Evolutionary conservation across 64 coral and sea anemone genomes (phyloP).

Genomic region (Pocillopora verrucosa): DNA sequence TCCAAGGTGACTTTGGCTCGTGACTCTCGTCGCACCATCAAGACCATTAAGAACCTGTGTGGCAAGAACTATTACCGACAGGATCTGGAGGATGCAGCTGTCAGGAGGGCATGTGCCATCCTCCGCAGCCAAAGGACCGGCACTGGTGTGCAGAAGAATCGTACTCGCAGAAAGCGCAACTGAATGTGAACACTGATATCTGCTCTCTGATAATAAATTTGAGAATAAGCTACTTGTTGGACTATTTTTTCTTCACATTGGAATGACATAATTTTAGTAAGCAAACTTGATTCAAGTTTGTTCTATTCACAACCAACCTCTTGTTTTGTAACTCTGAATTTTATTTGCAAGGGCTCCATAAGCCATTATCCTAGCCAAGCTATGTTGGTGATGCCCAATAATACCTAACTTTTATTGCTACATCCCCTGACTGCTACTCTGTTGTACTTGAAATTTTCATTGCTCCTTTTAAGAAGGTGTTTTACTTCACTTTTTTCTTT

Average conservation of each 20-base stretch:
- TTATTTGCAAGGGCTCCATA: too few species aligned
- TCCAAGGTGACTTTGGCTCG: slow-evolving; percentile 58
- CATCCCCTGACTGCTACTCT: too few species aligned
- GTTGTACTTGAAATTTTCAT: too few species aligned
- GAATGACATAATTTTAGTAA: too few species aligned
- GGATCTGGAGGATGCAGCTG: slow-evolving; percentile 83
- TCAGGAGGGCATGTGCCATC: slow-evolving; percentile 79
- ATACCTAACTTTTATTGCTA: too few species aligned
- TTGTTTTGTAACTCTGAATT: too few species aligned
- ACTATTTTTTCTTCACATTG: neutral
- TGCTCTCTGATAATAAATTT: slow-evolving; percentile 12
- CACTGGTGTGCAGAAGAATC: slow-evolving; percentile 86
- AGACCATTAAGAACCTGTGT: slow-evolving; percentile 76
- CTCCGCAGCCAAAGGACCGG: slow-evolving; percentile 89
- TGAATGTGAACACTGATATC: slow-evolving; percentile 16
- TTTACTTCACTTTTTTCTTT: too few species aligned
- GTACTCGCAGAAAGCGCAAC: slow-evolving; percentile 93
- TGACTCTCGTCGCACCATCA: slow-evolving; percentile 71
- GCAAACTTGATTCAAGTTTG: too few species aligned
- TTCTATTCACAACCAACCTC: too few species aligned
- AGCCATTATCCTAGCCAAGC: too few species aligned
- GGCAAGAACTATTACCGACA: slow-evolving; percentile 77
- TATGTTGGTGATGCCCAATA: too few species aligned
- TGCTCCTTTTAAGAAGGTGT: too few species aligned
- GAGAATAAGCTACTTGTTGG: neutral